Evolutionary conservation across 2,888 invertebrate species (phyloP), one percentile per base, ranked within the genome.

Genomic region (Cremastinae sp.): DNA sequence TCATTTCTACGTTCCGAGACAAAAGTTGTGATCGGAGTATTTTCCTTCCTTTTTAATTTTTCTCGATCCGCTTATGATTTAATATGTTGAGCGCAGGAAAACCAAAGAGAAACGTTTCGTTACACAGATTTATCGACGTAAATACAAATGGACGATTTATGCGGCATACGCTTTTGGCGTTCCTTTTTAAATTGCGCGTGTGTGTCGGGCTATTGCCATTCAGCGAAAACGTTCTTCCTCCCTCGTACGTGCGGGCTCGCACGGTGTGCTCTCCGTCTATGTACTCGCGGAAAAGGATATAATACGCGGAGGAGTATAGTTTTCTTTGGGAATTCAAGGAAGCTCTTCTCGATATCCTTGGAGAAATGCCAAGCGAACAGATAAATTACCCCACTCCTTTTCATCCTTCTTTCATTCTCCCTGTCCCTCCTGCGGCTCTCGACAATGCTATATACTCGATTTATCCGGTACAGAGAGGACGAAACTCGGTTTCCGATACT

Each of bases 331-430:
- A 76, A 79, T 76, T 76, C 70, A 74, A 59, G 62, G 55, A 56
- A 72, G 77, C 69, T 64, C 53, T 43, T 71, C 22, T 70, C 78
- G 75, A 69, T 77, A 76, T 69, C 65, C 66, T 62, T 81, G 80
- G 79, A 78, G 18, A 51, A 69, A 3, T 61, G 77, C 79, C 78
- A 78, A 74, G 69, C 61, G 75, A 76, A 70, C 70, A 71, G 74
- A 78, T 78, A 77, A 74, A 77, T 79, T 76, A 69, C 61, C 45
- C 51, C 18, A 28, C 45, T 35, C 45, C 35, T 3, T 10, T 28
- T 22, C 45, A 16, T 12, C 37, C 16, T 45, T 37, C 28, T 5
- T 2, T 28, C 5, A 28, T 28, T 28, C 28, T 2, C 28, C 28
- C 5, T 28, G n/a, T 28, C 28, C 5, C 28, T 28, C 28, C 28